Evolutionary conservation across 2,797 vertebrate genomes (phyloP), one percentile per base, ranked within the genome.

Genomic region (Tragopan temminckii): DNA sequence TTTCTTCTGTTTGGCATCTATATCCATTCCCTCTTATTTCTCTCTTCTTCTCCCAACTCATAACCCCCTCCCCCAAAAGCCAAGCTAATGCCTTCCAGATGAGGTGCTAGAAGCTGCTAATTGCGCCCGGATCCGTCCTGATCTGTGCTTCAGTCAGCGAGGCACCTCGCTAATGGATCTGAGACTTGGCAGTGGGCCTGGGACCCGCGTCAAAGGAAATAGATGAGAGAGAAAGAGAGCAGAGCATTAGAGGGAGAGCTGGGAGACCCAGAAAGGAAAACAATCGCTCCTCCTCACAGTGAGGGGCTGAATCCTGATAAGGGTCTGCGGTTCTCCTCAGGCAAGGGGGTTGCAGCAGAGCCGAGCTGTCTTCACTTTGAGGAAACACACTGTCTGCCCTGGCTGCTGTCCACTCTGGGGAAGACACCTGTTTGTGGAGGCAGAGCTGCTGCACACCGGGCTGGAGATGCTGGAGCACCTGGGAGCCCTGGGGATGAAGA

Each of bases 1-100:
- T 95, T 98, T 98, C 97, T 98, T 98, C 97, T 97, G 74, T 95
- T 98, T 97, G 97, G 95, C 97, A 97, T 97, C 97, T 94, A 78
- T 91, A 97, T 95, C 88, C 97, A 97, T 97, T 98, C 96, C 74
- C 16, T 93, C 78, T 89, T 71, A 62, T 63, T 91, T 81, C 85
- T 90, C 80, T 68, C 69, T 93, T 78, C 80, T 94, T 77, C 67
- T 94, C 93, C 94, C 71, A 88, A 48, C 83, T 55, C 84, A 48
- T 92, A 88, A 79, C 71, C 69, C 96, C 93, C 90, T 95, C 95
- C 94, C 80, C 81, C 93, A 94, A 93, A 94, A 93, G 33, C 79
- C 91, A 88, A 94, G 94, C 88, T 98, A 99, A 99, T 98, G 98
- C 97, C 96, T 98, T 99, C 99, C 99, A 99, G 98, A 99, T 99